These are phyloP conservation scores for Choreutis nemorana DNA, from an alignment of 2,888 invertebrate genomes.

Conservation along the genomic window DNA sequence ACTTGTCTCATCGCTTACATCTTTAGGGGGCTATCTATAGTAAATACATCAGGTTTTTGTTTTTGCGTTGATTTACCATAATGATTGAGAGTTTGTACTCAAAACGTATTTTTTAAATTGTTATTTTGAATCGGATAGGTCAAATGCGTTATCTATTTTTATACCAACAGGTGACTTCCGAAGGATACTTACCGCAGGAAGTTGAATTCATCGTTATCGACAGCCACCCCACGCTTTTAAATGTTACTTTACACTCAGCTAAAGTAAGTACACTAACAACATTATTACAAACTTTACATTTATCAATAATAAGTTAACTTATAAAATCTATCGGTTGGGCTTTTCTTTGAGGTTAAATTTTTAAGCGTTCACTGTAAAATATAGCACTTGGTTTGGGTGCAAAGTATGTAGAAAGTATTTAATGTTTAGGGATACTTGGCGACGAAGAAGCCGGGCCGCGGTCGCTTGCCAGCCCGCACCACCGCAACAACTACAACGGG, in stretches of 20 bases:
- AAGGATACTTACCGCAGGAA: conserved; percentile 84
- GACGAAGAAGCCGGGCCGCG: conserved; percentile 10
- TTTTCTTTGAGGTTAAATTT: too few relatives aligned
- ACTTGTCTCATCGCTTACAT: background rate
- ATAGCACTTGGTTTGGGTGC: too few relatives aligned
- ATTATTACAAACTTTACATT: too few relatives aligned
- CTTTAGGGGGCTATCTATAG: background rate
- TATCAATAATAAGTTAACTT: too few relatives aligned
- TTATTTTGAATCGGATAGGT: background rate
- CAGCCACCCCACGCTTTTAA: conserved; percentile 83
- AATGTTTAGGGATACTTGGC: conserved; percentile 24
- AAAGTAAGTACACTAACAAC: conserved; percentile 68
- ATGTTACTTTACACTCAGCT: conserved; percentile 80
- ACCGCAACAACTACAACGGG: conserved; percentile 14
- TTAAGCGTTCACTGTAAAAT: too few relatives aligned
- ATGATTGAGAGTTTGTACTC: background rate
- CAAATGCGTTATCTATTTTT: background rate
- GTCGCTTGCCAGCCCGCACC: conserved; percentile 8
- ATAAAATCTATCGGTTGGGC: too few relatives aligned
- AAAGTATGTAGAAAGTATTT: too few relatives aligned
- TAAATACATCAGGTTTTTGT: background rate
- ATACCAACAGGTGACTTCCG: conserved; percentile 76
- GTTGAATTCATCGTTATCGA: conserved; percentile 88
- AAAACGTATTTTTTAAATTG: background rate
- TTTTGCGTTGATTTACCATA: too few relatives aligned